A percentile compares a stretch with the other conserved stretches of the same genome.
phyloP scores from a whole-genome alignment of 2,888 invertebrate genomes.

The Exocentrus adspersus region DNA sequence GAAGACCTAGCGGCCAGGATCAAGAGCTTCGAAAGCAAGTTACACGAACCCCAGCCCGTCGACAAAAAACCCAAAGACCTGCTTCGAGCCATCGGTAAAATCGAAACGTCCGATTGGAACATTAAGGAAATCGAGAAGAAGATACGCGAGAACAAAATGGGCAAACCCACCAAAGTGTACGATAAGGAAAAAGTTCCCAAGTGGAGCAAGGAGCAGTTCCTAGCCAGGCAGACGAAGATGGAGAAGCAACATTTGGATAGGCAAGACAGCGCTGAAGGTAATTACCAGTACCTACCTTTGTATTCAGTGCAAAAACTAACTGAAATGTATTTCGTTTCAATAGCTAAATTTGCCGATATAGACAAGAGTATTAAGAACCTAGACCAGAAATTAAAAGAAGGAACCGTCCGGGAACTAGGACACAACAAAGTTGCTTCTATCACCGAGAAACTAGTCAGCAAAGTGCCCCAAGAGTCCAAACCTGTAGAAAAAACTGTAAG shows the following conservation, averaged over 20 bases:
- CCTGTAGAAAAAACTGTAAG: conserved; percentile 67
- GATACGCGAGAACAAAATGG: conserved; percentile 76
- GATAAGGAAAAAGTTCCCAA: conserved; percentile 83
- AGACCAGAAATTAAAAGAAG: conserved; percentile 81
- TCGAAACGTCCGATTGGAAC: conserved; percentile 91
- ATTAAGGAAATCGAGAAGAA: conserved; percentile 90
- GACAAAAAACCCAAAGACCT: conserved; percentile 88
- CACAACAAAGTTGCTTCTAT: conserved; percentile 85
- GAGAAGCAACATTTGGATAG: conserved; percentile 71
- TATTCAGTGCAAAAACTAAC: conserved; percentile 5
- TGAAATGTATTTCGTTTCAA: conserved; percentile 44
- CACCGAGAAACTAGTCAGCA: conserved; percentile 78
- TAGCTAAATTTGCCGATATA: conserved; percentile 77
- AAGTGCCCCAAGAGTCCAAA: conserved; percentile 52
- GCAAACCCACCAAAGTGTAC: conserved; percentile 65
- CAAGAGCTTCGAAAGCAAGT: conserved; percentile 82
- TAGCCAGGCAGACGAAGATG: conserved; percentile 77
- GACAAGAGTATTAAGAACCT: conserved; percentile 77
- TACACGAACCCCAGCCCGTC: conserved; percentile 68
- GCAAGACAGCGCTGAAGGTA: conserved; percentile 67
- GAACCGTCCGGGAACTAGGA: conserved; percentile 75
- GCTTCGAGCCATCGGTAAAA: conserved; percentile 82
- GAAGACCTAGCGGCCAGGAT: conserved; percentile 73
- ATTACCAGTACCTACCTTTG: conserved; percentile 5
- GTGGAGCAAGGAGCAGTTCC: conserved; percentile 88